These are phyloP conservation scores for Falcunculus frontatus DNA, from an alignment of 2,113 vertebrate species.

Conservation along the genomic window DNA sequence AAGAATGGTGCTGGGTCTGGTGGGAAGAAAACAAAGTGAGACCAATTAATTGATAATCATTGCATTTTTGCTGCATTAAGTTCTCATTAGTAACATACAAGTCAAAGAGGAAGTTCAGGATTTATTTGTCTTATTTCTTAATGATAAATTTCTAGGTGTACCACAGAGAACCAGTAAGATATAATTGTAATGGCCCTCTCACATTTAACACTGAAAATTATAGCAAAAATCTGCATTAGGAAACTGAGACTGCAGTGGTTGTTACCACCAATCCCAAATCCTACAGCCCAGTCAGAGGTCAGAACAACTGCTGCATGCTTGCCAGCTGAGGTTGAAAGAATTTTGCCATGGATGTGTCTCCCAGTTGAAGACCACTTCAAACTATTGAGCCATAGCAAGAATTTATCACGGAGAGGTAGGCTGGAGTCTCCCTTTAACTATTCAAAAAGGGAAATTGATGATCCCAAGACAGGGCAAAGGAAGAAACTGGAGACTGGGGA, in stretches of 20 bases:
- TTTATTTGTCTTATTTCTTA: background rate
- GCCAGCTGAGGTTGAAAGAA: background rate
- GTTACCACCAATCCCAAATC: background rate
- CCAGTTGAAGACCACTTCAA: background rate
- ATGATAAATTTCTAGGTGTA: background rate
- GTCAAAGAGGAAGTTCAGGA: background rate
- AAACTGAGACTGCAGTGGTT: background rate
- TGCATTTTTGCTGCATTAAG: background rate
- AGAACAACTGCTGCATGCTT: background rate
- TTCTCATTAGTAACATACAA: background rate
- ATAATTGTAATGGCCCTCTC: background rate
- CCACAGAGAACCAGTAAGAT: background rate
- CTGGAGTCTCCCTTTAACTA: background rate
- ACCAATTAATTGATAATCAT: background rate
- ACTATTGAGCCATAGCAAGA: background rate
- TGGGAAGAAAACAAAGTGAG: background rate
- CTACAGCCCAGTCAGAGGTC: background rate
- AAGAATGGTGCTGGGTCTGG: slow-evolving; percentile 82
- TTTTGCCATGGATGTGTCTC: background rate
- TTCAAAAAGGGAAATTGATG: background rate
- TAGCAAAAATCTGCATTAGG: background rate
- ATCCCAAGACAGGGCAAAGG: background rate
- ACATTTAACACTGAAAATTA: background rate
- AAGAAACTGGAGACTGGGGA: background rate
- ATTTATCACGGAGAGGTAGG: background rate